phyloP scores from a whole-genome alignment of 2,797 vertebrate genomes.

The Mareca strepera region DNA sequence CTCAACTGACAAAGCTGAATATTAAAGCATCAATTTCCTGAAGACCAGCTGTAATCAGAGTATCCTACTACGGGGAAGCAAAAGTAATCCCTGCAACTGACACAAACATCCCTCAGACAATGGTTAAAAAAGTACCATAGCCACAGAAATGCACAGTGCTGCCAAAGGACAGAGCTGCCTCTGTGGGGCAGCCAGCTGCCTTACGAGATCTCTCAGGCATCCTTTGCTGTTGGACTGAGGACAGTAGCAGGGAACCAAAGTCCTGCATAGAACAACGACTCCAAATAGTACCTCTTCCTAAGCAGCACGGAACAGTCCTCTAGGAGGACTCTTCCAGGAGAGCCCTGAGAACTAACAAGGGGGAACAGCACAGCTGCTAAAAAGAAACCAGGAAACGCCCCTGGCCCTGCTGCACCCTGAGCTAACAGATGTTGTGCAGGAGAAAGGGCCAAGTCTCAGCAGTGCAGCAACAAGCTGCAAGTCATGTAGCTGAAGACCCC shows the following conservation, averaged over 20 bases:
- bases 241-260: neutral
- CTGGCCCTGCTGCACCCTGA: fast-evolving
- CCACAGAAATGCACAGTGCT: fast-evolving
- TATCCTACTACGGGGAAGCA: slow-evolving; percentile 41
- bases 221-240: fast-evolving
- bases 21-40: slow-evolving; percentile 76
- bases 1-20: slow-evolving; percentile 63
- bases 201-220: fast-evolving
- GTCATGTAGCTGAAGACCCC: neutral
- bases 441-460: neutral
- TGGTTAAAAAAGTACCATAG: neutral
- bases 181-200: neutral
- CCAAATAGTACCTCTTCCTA: neutral
- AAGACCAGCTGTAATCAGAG: slow-evolving; percentile 66
- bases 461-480: neutral
- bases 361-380: neutral
- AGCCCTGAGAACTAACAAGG: neutral
- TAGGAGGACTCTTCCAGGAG: neutral
- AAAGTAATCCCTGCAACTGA: slow-evolving; percentile 44
- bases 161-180: neutral
- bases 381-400: neutral
- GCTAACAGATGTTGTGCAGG: fast-evolving
- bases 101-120: neutral
- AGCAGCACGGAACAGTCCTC: neutral
- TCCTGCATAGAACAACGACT: neutral